phyloP scores from a whole-genome alignment of 2,888 invertebrate genomes.

The Limnephilus auricula region DNA sequence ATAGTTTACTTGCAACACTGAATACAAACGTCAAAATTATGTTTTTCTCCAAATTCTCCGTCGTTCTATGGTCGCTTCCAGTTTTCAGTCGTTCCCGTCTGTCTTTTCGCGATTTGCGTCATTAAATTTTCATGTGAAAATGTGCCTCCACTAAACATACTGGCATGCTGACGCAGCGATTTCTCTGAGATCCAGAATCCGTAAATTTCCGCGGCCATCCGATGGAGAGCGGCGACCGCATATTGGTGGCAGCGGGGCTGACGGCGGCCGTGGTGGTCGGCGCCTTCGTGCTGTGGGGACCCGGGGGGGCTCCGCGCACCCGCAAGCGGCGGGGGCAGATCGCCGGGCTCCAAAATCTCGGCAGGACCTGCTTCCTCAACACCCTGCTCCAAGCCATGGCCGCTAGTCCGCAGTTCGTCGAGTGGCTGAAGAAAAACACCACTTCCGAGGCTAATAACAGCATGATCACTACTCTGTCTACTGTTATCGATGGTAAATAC shows the following conservation, averaged over 20 bases:
- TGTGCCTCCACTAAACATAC: background rate
- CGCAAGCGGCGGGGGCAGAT: slow-evolving; percentile 84
- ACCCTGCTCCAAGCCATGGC: slow-evolving; percentile 93
- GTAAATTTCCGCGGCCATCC: background rate
- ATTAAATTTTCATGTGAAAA: background rate
- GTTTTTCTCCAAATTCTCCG: slow-evolving; percentile 48
- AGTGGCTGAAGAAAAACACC: slow-evolving; percentile 85
- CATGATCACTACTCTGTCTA: slow-evolving; percentile 85
- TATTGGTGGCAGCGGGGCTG: slow-evolving; percentile 87
- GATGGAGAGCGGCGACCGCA: slow-evolving; percentile 87
- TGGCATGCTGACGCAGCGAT: background rate
- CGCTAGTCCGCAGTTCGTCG: slow-evolving; percentile 89
- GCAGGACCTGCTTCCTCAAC: slow-evolving; percentile 95
- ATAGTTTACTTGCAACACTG: slow-evolving; percentile 32
- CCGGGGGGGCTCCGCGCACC: slow-evolving; percentile 79
- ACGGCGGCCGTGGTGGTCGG: slow-evolving; percentile 90
- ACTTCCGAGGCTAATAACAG: slow-evolving; percentile 80
- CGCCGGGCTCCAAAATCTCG: slow-evolving; percentile 92
- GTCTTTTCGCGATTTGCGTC: background rate
- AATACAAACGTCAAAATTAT: slow-evolving; percentile 45
- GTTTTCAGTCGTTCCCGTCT: background rate
- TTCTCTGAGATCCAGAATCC: background rate
- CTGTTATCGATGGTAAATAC: slow-evolving; percentile 83
- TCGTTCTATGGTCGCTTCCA: background rate
- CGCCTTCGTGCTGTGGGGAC: slow-evolving; percentile 90